Conservation (phyloP, 2,113 vertebrate species). For the Petroica traversi region DNA sequence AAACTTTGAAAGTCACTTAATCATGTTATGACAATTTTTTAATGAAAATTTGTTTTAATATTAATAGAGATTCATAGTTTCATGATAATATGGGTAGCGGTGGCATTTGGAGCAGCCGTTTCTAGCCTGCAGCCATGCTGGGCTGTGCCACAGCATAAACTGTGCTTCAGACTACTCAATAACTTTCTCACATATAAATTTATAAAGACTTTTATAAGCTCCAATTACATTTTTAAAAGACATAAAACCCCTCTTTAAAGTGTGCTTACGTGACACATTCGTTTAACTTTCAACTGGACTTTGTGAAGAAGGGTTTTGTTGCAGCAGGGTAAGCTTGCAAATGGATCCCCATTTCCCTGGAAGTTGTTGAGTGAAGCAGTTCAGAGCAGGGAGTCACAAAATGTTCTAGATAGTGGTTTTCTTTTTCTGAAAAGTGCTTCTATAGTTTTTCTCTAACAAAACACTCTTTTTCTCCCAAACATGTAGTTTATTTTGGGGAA, state of each 20-base stretch:
- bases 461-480: background rate
- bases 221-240: constrained; percentile 65
- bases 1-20: constrained; percentile 70
- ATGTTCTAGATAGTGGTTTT: background rate
- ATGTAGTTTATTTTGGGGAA: accelerated
- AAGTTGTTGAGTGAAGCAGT: background rate
- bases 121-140: constrained; percentile 54
- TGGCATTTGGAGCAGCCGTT: constrained; percentile 56
- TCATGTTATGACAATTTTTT: constrained; percentile 67
- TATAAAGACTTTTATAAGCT: constrained; percentile 72
- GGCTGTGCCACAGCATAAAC: constrained; percentile 38
- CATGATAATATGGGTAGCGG: constrained; percentile 30
- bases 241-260: constrained; percentile 50
- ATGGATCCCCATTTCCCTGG: background rate
- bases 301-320: background rate
- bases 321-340: background rate
- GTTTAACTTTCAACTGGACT: constrained; percentile 46
- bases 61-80: constrained; percentile 67
- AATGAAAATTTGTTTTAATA: constrained; percentile 73
- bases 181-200: constrained; percentile 66
- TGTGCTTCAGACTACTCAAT: constrained; percentile 61
- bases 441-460: background rate
- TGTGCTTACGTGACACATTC: constrained; percentile 44
- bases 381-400: background rate
- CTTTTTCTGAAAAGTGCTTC: background rate